Base-by-base conservation (phyloP, 2,113 vertebrate genomes). In the Mormyrus lacerda region DNA sequence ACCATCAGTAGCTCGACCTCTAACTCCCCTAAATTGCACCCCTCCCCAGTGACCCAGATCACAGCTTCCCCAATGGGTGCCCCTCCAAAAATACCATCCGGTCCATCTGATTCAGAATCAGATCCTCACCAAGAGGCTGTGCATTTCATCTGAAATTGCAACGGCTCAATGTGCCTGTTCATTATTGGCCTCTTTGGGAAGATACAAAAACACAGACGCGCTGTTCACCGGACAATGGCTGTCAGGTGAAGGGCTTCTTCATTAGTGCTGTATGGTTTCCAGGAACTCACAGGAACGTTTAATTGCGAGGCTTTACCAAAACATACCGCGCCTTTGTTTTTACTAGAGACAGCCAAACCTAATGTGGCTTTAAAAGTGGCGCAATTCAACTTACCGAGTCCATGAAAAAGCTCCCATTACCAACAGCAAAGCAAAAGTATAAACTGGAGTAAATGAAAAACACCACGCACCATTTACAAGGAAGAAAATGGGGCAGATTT, bases 401-500 rank as follows among this genome's bases (percentile, higher is more conserved):
- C 83, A 87, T 65, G 88, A 53, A 92, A 89, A 92, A 89, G 88
- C 79, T 86, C 35, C 50, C 73, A 91, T 91, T 89, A 69, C 84
- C 88, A 89, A 79, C 88, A 73, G 50, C 73, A 58, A 85, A 53
- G 84, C 35, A 35, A 92, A 90, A 93, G 85, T 88, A 24, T 91
- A 93, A 94, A 94, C 91, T 91, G 93, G 91, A 94, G 91, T 91
- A 91, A 93, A 69, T 48, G 17, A 42, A 79, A 95, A 93, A 95
- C 94, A 95, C 92, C 93, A 94, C 94, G 95, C 95, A 96, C 95
- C 96, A 96, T 97, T 97, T 97, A 96, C 96, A 97, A 96, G 95
- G 95, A 93, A 95, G 96, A 96, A 95, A 98, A 95, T 96, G 95
- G 96, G 96, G 95, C 96, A 97, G 96, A 97, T 97, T 99, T 98